Evolutionary conservation across 2,113 vertebrate species (phyloP), one percentile per base, ranked within the genome.

Genomic region (Siniperca knerii): DNA sequence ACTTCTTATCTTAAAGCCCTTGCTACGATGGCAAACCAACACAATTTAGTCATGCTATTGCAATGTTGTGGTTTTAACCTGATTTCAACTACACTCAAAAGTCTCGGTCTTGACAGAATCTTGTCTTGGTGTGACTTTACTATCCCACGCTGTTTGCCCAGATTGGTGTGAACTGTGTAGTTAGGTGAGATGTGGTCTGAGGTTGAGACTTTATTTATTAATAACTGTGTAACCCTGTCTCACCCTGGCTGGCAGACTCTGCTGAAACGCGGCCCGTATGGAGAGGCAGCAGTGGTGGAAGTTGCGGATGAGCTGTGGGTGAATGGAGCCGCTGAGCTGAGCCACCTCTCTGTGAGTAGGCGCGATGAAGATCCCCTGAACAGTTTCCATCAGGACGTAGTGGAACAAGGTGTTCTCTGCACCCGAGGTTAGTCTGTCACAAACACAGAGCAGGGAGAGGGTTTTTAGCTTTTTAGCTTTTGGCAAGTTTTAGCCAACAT

Each of bases 261-360:
- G 96, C 84, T 98, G 97, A 86, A 99, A 99, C 67, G 97, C 8
- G 0, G 97, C 95, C 16, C 96, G 97, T 79, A 99, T 99, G 68
- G 97, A 97, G 72, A 99, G 96, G 91, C 98, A 99, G 93, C 98
- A 99, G 75, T 95, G 97, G 95, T 99, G 96, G 92, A 99, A 99
- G 92, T 98, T 99, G 87, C 95, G 96, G 37, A 99, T 97, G 81
- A 99, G 95, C 83, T 97, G 97, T 0, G 97, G 96, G 86, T 99
- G 98, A 76, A 99, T 92, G 76, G 97, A 95, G 86, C 98, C 97
- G 3, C 96, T 93, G 0, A 99, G 97, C 91, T 95, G 96, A 65
- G 95, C 94, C 82, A 98, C 94, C 54, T 99, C 97, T 84, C 93
- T 96, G 91, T 97, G 97, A 64, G 98, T 97, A 15, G 98, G 98